These are phyloP conservation scores for Synergus japonicus DNA, from an alignment of 2,888 invertebrate genomes.

Conservation along the genomic window DNA sequence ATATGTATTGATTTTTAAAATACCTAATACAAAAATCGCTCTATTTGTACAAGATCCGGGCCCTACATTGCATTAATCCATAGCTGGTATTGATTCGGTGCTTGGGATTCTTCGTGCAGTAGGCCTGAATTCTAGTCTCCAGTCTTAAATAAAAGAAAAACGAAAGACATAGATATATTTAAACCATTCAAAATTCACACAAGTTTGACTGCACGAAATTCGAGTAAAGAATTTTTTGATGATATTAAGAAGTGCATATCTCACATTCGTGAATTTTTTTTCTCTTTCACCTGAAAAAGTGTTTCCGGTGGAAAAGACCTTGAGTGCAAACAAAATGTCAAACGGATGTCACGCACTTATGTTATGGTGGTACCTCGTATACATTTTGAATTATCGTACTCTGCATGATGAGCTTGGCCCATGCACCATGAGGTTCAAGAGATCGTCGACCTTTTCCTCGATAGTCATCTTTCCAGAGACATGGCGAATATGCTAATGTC, in stretches of 20 bases:
- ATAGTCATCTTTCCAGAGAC: conserved; percentile 40
- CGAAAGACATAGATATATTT: not conserved
- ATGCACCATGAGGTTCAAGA: conserved; percentile 32
- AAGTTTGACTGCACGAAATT: not conserved
- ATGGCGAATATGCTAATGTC: conserved; percentile 36
- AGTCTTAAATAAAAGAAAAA: conserved; percentile 1
- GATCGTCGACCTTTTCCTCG: conserved; percentile 36
- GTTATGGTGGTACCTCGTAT: conserved; percentile 3
- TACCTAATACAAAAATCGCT: not conserved
- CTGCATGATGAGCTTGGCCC: conserved; percentile 30
- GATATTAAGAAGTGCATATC: not conserved
- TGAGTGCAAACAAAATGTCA: not conserved
- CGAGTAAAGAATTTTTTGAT: not conserved
- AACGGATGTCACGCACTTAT: conserved; percentile 40
- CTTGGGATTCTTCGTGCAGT: not conserved
- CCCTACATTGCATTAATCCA: not conserved
- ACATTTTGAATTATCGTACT: conserved; percentile 32
- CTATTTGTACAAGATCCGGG: not conserved
- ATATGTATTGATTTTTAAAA: not conserved
- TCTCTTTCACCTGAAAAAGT: not conserved
- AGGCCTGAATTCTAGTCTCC: not conserved
- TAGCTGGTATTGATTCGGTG: conserved; percentile 7
- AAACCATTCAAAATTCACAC: not conserved
- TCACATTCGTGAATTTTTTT: not conserved
- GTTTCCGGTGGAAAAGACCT: not conserved